Evolutionary conservation across 2,113 vertebrate genomes (phyloP).

Genomic region (Anas platyrhynchos): DNA sequence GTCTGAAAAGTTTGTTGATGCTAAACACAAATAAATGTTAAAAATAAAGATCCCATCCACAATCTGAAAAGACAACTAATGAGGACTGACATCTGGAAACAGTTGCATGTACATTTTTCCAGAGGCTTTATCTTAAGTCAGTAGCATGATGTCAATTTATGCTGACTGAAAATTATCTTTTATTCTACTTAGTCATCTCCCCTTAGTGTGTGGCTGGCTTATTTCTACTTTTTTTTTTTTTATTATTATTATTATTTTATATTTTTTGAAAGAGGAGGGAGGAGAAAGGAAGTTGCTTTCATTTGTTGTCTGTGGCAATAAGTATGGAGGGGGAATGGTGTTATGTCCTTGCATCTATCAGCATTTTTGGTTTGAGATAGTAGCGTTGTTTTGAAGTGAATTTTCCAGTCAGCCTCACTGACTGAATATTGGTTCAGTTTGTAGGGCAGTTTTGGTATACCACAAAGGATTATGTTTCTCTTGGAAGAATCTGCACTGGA

Average conservation of each 20-base stretch:
- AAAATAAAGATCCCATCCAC: slow-evolving; percentile 1
- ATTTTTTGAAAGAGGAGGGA: not conserved
- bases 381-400: not conserved
- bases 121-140: not conserved
- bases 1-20: not conserved
- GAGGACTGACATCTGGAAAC: not conserved
- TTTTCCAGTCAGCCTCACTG: not conserved
- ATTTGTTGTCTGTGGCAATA: not conserved
- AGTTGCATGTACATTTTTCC: not conserved
- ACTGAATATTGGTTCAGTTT: not conserved
- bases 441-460: not conserved
- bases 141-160: not conserved
- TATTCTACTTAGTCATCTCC: not conserved
- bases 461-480: not conserved
- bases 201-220: not conserved
- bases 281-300: not conserved
- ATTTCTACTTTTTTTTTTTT: not conserved
- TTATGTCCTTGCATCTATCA: not conserved
- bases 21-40: slow-evolving; percentile 1
- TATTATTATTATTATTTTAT: not conserved
- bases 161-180: not conserved
- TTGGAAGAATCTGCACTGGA: not conserved
- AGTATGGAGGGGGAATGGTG: not conserved
- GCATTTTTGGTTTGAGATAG: not conserved
- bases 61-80: not conserved